Conservation (phyloP, 2,113 vertebrate species). For the Oreochromis tanganicae region DNA sequence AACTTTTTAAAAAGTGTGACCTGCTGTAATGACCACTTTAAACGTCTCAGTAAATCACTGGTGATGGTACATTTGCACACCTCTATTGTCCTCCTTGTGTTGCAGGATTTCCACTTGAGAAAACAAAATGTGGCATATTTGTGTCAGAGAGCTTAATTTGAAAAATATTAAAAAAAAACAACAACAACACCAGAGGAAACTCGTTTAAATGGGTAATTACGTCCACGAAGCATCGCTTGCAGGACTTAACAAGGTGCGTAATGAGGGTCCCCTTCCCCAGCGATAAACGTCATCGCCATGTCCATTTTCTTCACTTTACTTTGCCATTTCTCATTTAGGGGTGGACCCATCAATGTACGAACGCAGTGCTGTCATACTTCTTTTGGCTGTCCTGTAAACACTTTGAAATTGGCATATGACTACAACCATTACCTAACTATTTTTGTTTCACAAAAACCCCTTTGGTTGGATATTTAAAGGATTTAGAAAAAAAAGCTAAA, state of each 20-base stretch:
- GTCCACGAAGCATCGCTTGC: slow-evolving; percentile 44
- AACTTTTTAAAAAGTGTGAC: neutral
- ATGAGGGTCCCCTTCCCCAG: slow-evolving; percentile 58
- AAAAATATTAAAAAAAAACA: neutral
- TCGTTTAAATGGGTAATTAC: slow-evolving; percentile 68
- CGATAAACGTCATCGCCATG: slow-evolving; percentile 58
- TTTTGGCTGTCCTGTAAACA: slow-evolving; percentile 6
- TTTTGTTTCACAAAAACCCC: neutral
- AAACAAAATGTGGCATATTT: slow-evolving; percentile 49
- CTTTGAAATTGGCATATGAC: neutral
- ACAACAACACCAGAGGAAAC: slow-evolving; percentile 38
- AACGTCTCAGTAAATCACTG: neutral
- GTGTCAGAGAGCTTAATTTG: slow-evolving; percentile 47
- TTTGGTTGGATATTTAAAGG: neutral
- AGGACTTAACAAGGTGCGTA: slow-evolving; percentile 69
- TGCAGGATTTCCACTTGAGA: slow-evolving; percentile 5
- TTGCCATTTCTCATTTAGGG: slow-evolving; percentile 40
- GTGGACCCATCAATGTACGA: slow-evolving; percentile 16
- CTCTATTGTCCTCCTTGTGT: neutral
- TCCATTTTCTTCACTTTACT: slow-evolving; percentile 59
- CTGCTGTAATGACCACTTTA: neutral
- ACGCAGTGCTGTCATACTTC: slow-evolving; percentile 4
- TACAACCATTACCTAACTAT: neutral
- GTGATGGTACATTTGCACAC: neutral
- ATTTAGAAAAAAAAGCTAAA: neutral